Base-by-base conservation (phyloP, 2,888 invertebrate species). In the Epirrhoe alternata region DNA sequence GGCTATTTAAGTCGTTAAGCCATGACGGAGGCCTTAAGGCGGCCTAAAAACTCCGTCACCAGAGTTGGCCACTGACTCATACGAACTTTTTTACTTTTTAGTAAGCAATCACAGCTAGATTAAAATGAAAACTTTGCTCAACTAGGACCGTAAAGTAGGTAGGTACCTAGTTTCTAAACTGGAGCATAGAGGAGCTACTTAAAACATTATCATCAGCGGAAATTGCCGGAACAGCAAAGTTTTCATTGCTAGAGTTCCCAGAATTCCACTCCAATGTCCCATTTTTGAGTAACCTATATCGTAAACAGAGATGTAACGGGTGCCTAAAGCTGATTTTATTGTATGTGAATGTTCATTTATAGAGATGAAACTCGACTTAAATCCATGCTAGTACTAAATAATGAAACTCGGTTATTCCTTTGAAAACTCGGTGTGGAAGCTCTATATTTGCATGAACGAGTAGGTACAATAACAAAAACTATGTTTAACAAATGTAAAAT, bases 201-300 rank as follows among this genome's bases (percentile, higher is more conserved):
- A 47, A 16, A 47, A 47, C 47, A 47, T 16, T 47, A 47, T 47
- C 47, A 16, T 16, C 47, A 47, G 5, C 6, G 16, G 14, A 47
- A 47, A 56, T 24, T 55, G 38, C 38, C 17, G 12, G n/a, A 35
- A 52, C 50, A 52, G 16, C 66, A 8, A 50, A 51, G 49, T 67
- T 74, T 69, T 69, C 54, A 57, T 71, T 68, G 45, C 69, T 61
- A 66, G 67, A 69, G 47, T 47, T 47, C 14, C 47, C 14, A 45
- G 16, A 47, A 7, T 47, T 47, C 38, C 52, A 58, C 54, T 35
- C 10, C 30, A 42, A 55, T 52, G 54, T 38, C 35, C n/a, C 16
- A 54, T 54, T 54, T 53, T 54, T 54, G 17, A 54, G 38, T 54
- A 54, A 54, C 54, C 17, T 14, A 53, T 7, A 38, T 17, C 47